Base-by-base conservation (phyloP, 2,113 vertebrate genomes). In the Halichoeres trimaculatus region DNA sequence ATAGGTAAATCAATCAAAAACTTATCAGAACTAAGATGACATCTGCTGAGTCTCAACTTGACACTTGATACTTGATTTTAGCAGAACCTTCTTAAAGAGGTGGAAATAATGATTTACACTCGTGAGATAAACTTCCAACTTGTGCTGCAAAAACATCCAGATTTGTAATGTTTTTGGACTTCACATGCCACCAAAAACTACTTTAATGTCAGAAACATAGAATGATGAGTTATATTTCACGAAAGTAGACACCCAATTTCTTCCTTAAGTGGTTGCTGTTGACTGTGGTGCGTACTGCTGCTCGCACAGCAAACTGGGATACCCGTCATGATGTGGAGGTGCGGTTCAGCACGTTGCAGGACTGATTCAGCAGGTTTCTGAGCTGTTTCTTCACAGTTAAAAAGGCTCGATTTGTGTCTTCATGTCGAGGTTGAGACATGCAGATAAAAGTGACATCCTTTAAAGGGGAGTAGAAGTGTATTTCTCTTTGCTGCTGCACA, bases 381-480 rank as follows among this genome's bases (percentile, higher is more conserved):
- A 51, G 58, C 48, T 8, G 48, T 52, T 53, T 66, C 70, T 61
- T n/a, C 5, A 10, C 34, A 83, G 83, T 85, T 56, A 38, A 71
- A 88, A 72, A 55, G 54, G 17, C 47, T 59, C 1, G 43, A 70
- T 79, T 63, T 74, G 79, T 65, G 55, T 76, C 19, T 74, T 47
- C 13, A 47, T 63, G 80, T 68, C 58, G 26, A 60, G 74, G 41
- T 67, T 76, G 74, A 80, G 72, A 58, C 56, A 17, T 10, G 65
- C 71, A 57, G 70, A 81, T 76, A 55, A 86, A 88, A 87, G 88
- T 66, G 74, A 78, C 82, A 73, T 83, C 80, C 53, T 73, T 24
- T 85, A 63, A 76, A 70, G 34, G 14, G 48, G 34, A 45, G 60
- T 51, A 23, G 74, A 55, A 78, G 76, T 70, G 75, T 74, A 38